phyloP scores from a whole-genome alignment of 2,797 vertebrate genomes.

The Peromyscus aztecus region DNA sequence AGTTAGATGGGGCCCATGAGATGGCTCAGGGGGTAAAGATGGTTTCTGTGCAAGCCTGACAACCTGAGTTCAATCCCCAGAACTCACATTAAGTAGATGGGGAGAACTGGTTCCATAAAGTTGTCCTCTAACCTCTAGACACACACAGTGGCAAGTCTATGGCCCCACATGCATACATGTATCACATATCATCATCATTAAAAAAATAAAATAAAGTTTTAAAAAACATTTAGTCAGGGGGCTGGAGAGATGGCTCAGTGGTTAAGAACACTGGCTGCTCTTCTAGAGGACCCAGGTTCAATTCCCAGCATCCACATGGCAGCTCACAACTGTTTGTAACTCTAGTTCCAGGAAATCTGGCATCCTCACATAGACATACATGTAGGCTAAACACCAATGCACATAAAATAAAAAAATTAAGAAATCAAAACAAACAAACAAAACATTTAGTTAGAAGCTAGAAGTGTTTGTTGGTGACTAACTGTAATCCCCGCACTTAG shows the following conservation, averaged over 20 bases:
- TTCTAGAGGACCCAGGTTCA: not conserved
- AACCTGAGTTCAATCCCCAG: not conserved
- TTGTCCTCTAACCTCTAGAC: not conserved
- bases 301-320: not conserved
- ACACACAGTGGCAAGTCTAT: not conserved
- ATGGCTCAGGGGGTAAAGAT: not conserved
- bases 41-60: not conserved
- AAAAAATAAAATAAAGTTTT: not conserved
- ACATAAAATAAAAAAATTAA: not conserved
- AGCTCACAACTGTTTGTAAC: not conserved
- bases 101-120: not conserved
- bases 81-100: not conserved
- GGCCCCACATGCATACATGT: not conserved
- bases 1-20: not conserved
- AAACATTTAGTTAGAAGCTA: not conserved
- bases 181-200: not conserved
- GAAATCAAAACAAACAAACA: not conserved
- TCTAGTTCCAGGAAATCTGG: not conserved
- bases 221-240: not conserved
- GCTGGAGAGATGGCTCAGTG: not conserved
- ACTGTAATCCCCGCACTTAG: not conserved
- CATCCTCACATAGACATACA: not conserved
- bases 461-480: not conserved
- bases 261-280: not conserved
- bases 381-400: not conserved